Base-by-base conservation (phyloP, 2,888 invertebrate species). In the Drosophila melanosoma region DNA sequence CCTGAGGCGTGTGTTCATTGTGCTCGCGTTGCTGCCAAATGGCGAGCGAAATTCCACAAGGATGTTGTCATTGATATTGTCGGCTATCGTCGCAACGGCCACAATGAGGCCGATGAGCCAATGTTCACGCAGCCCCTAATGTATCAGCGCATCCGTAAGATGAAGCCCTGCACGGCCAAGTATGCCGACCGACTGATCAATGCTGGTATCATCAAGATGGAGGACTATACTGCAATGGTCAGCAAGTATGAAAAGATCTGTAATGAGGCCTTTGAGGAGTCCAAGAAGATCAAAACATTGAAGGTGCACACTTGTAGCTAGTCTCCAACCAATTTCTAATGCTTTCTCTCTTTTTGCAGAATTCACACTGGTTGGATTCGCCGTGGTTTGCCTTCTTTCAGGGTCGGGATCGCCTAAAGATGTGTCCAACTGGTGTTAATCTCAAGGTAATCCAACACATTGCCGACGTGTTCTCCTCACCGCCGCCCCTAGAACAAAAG, bases 101-200 rank as follows among this genome's bases (percentile, higher is more conserved):
- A 98, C 94, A 98, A 98, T 92, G 98, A 98, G 93, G 95, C 96
- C 91, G 98, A 98, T 93, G 98, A 98, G 93, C 98, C 98, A 0
- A 97, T 96, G 96, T 97, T 97, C 93, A 98, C 98, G 11, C 98
- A 98, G 92, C 98, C 98, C 0, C 94, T 97, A 68, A 98, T 98
- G 98, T 98, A 98, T 94, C 96, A 96, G 91, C 96, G 96, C 87
- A 97, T 98, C 78, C 94, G 94, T 49, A 93, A 94, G 32, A 95
- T 95, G 87, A 91, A 91, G 88, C 94, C 94, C 1, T 93, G 94
- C 52, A 94, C 97, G 57, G 93, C 95, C 45, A 93, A 96, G 57
- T 98, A 98, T 93, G 94, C 95, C 0, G 95, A 96, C 0, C 95
- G 95, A 86, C 93, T 98, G 26, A 94, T 96, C 66, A 94, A 94